phyloP scores from a whole-genome alignment of 2,113 vertebrate genomes.

The Calyptommatus sinebrachiatus region DNA sequence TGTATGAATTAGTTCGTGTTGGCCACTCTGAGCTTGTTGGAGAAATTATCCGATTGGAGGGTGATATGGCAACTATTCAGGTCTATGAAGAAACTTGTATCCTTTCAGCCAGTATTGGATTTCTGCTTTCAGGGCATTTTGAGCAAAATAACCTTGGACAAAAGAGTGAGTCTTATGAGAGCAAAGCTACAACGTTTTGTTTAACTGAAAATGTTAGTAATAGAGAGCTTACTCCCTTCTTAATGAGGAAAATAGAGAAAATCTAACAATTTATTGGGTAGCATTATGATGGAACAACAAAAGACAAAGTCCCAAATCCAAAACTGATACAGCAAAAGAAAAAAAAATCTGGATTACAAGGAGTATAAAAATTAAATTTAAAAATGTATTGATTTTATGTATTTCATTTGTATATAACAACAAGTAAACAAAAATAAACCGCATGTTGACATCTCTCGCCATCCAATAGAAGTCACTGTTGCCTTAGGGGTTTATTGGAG shows the following conservation, averaged over 20 bases:
- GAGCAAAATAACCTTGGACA: neutral
- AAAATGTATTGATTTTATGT: no score
- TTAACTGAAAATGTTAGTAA: neutral
- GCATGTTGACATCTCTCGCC: no score
- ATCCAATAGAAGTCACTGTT: no score
- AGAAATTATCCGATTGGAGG: conserved; percentile 95
- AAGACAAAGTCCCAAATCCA: no score
- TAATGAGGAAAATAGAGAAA: neutral
- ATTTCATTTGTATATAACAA: no score
- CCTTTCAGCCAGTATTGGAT: conserved; percentile 66
- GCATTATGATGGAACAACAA: no score
- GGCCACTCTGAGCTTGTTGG: conserved; percentile 95
- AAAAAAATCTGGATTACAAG: no score
- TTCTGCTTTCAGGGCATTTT: rapidly evolving
- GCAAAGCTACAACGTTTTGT: neutral
- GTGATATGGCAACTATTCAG: conserved; percentile 97
- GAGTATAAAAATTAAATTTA: no score
- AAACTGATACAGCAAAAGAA: no score
- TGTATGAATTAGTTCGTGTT: conserved; percentile 97
- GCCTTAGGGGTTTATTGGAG: no score
- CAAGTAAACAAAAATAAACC: no score
- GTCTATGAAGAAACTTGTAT: conserved; percentile 99
- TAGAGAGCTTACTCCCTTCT: neutral
- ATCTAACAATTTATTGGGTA: neutral
- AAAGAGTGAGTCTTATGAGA: rapidly evolving